These are phyloP conservation scores for Argyrosomus japonicus DNA, from an alignment of 2,113 vertebrate genomes.

Conservation along the genomic window DNA sequence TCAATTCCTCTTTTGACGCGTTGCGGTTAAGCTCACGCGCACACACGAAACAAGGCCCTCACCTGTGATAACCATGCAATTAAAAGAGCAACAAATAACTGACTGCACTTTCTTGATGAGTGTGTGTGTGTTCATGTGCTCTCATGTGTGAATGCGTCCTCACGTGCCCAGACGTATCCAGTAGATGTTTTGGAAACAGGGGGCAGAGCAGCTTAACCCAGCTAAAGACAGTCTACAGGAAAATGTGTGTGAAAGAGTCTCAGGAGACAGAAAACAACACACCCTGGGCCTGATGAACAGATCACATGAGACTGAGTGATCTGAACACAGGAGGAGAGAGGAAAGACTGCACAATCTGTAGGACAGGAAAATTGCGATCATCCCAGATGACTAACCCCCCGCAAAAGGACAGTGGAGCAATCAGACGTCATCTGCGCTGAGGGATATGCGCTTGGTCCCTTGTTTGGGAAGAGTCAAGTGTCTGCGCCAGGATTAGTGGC, in stretches of 20 bases:
- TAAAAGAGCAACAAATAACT: slow-evolving; percentile 41
- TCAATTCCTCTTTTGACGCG: slow-evolving; percentile 64
- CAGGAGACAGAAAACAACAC: slow-evolving; percentile 32
- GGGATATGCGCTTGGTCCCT: slow-evolving; percentile 21
- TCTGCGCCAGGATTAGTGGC: slow-evolving; percentile 40
- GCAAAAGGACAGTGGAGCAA: slow-evolving; percentile 42
- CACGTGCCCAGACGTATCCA: slow-evolving; percentile 59
- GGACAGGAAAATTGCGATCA: slow-evolving; percentile 54
- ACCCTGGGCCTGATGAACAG: slow-evolving; percentile 30
- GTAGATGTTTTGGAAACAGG: slow-evolving; percentile 64
- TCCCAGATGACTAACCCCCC: slow-evolving; percentile 30
- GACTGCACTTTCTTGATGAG: slow-evolving; percentile 25
- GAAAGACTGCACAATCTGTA: slow-evolving; percentile 14
- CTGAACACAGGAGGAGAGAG: slow-evolving; percentile 1
- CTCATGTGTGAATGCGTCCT: slow-evolving; percentile 34
- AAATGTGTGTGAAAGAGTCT: slow-evolving; percentile 50
- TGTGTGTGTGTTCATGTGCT: slow-evolving; percentile 22
- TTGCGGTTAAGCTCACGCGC: slow-evolving; percentile 7
- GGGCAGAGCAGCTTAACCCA: slow-evolving; percentile 42
- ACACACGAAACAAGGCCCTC: not conserved
- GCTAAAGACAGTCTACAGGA: slow-evolving; percentile 36
- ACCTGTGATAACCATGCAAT: slow-evolving; percentile 45
- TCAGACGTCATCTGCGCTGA: slow-evolving; percentile 39
- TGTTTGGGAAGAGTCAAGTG: slow-evolving; percentile 56
- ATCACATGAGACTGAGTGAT: slow-evolving; percentile 52